These are phyloP conservation scores for Agrotis exclamationis DNA, from an alignment of 2,888 invertebrate species.

Conservation along the genomic window DNA sequence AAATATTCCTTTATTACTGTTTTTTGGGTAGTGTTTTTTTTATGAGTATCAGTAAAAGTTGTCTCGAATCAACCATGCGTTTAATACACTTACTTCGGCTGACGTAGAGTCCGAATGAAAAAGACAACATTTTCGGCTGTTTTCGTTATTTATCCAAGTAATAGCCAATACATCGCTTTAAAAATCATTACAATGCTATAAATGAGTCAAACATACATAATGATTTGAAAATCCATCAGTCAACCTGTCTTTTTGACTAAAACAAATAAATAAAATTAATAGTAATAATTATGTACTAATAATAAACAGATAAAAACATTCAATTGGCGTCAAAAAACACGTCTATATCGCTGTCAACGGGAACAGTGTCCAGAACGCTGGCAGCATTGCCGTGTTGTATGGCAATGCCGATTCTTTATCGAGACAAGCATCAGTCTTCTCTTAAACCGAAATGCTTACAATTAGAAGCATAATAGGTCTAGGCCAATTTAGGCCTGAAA, in stretches of 20 bases:
- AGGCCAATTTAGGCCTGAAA: constrained; percentile 33
- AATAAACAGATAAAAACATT: no score
- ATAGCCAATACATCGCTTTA: neutral
- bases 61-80: constrained; percentile 64
- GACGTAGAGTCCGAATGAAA: constrained; percentile 19
- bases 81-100: constrained; percentile 48
- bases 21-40: constrained; percentile 44
- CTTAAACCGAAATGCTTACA: constrained; percentile 4
- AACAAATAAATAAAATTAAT: no score
- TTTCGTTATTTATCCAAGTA: neutral
- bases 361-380: no score
- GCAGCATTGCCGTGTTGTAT: no score
- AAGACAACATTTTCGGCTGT: constrained; percentile 3
- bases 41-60: constrained; percentile 58
- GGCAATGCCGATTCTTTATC: constrained; percentile 1
- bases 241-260: no score
- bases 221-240: no score
- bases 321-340: no score
- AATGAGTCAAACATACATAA: no score
- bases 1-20: constrained; percentile 38
- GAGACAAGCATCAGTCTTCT: constrained; percentile 3
- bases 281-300: no score
- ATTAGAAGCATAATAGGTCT: constrained; percentile 31
- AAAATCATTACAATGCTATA: neutral
- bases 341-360: no score